A percentile compares a stretch with the other conserved stretches of the same genome.
Evolutionary conservation across 2,797 vertebrate genomes (phyloP).

Genomic region (Anguilla pacifica): DNA sequence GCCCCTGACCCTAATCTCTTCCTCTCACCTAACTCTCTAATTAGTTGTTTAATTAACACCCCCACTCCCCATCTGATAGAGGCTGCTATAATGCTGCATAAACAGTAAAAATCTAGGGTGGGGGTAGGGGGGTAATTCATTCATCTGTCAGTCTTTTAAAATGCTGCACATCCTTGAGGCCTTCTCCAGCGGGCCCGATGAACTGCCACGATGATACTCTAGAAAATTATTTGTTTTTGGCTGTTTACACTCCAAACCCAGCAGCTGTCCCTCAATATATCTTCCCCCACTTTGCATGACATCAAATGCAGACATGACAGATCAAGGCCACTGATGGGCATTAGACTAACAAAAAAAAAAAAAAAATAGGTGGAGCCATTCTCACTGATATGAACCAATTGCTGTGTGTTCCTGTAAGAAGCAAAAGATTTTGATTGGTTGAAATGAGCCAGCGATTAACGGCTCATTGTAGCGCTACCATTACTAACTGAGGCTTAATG

Average conservation of each 20-base stretch:
- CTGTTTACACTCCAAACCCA: not conserved
- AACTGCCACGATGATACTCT: slow-evolving; percentile 51
- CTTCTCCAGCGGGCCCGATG: slow-evolving; percentile 43
- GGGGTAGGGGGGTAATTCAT: slow-evolving; percentile 26
- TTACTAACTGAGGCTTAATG: not conserved
- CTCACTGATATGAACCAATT: not conserved
- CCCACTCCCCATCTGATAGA: not conserved
- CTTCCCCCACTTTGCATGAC: not conserved
- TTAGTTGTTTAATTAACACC: slow-evolving; percentile 39
- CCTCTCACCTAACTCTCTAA: slow-evolving; percentile 25
- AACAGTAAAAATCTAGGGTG: slow-evolving; percentile 27
- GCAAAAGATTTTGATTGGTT: not conserved
- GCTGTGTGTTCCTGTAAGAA: not conserved
- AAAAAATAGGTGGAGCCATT: not conserved
- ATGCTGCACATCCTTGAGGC: slow-evolving; percentile 62
- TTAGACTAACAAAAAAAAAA: not conserved
- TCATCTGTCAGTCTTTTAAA: slow-evolving; percentile 54
- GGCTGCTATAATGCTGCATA: slow-evolving; percentile 34
- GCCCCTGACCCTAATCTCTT: slow-evolving; percentile 38
- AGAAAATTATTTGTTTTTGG: slow-evolving; percentile 17
- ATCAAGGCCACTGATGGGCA: not conserved
- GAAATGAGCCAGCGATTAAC: not conserved
- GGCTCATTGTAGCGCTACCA: not conserved
- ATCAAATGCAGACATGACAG: not conserved
- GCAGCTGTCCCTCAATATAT: not conserved